Evolutionary conservation across 2,113 vertebrate genomes (phyloP).

Genomic region (Scytalopus superciliaris): DNA sequence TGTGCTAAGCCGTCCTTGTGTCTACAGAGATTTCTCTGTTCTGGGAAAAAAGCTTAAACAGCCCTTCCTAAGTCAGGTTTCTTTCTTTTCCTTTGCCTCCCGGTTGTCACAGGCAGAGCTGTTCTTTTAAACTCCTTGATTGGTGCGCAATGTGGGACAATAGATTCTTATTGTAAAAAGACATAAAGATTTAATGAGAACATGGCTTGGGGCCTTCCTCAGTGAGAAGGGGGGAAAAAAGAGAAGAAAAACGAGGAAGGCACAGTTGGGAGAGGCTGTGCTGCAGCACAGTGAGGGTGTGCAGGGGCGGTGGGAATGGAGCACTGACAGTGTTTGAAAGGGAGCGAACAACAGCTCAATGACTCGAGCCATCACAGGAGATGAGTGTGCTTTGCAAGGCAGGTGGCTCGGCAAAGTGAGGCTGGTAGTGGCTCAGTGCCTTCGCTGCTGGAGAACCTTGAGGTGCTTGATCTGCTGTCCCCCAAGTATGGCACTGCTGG

Average conservation of each 20-base stretch:
- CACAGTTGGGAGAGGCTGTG: no score
- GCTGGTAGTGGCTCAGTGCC: background rate
- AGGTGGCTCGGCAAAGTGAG: background rate
- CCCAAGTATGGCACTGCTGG: background rate
- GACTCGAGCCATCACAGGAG: slow-evolving; percentile 19
- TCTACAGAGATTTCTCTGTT: background rate
- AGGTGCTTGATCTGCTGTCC: rapidly evolving
- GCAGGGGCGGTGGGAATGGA: slow-evolving; percentile 38
- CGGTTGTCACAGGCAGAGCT: background rate
- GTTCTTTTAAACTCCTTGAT: slow-evolving; percentile 21
- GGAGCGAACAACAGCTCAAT: background rate
- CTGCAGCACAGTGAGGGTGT: slow-evolving; percentile 56
- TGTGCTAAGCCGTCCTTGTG: background rate
- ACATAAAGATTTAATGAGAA: slow-evolving; percentile 70
- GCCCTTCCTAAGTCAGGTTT: background rate
- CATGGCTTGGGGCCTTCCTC: slow-evolving; percentile 61
- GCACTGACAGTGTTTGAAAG: slow-evolving; percentile 37
- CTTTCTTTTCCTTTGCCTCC: background rate
- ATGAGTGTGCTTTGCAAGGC: slow-evolving; percentile 47
- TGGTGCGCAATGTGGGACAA: slow-evolving; percentile 63
- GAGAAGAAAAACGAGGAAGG: background rate
- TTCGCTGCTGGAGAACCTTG: background rate
- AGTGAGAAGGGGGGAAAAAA: background rate
- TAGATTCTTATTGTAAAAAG: slow-evolving; percentile 55
- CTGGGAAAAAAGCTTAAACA: background rate